These are phyloP conservation scores for Phrynocephalus vlangalii DNA, from an alignment of 2,797 vertebrate genomes.

Conservation along the genomic window DNA sequence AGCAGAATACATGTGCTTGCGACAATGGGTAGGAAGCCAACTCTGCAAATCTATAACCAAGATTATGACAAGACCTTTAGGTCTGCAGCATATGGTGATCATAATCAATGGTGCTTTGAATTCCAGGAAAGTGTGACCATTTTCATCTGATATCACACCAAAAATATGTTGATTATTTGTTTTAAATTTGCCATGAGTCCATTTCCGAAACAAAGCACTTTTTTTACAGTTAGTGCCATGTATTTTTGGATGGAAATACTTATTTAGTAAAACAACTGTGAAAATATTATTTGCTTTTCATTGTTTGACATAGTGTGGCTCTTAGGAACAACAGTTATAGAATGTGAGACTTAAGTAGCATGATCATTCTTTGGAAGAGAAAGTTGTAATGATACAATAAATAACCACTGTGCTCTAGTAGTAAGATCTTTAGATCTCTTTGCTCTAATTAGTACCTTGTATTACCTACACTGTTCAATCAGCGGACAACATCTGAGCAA, in stretches of 20 bases:
- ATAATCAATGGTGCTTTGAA: not conserved
- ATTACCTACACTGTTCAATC: conserved; percentile 52
- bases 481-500: conserved; percentile 49
- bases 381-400: conserved; percentile 22
- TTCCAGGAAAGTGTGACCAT: not conserved
- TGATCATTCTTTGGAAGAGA: conserved; percentile 45
- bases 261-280: conserved; percentile 28
- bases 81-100: conserved; percentile 34
- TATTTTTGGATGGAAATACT: not conserved
- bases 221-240: not conserved
- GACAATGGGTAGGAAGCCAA: conserved; percentile 31
- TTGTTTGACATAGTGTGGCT: conserved; percentile 29
- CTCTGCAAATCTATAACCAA: conserved; percentile 8
- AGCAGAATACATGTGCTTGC: not conserved
- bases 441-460: conserved; percentile 45
- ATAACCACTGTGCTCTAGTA: conserved; percentile 38
- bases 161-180: not conserved
- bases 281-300: conserved; percentile 32
- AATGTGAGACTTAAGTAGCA: not conserved
- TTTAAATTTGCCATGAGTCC: too few relatives aligned
- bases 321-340: not conserved
- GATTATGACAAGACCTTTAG: conserved; percentile 35
- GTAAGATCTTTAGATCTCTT: conserved; percentile 52
- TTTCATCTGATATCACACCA: not conserved
- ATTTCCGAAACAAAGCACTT: not conserved